Percentiles rank a stretch among this genome's conserved stretches.
phyloP scores from a whole-genome alignment of 2,888 invertebrate species.

The Tortricodes alternella region DNA sequence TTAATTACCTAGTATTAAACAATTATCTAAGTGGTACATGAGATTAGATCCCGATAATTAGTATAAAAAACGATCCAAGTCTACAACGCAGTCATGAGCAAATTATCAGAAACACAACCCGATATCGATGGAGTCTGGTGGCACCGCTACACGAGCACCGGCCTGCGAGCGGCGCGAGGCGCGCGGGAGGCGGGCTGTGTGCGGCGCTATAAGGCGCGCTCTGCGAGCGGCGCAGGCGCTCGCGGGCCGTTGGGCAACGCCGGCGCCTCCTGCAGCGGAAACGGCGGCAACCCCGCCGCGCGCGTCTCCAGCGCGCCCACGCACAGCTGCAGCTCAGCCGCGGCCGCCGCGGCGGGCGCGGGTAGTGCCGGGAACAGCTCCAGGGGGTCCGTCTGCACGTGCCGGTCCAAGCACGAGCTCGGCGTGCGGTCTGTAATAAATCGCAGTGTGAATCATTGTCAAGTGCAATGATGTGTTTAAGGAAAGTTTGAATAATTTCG shows the following conservation, averaged over 20 bases:
- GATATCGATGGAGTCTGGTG: background rate
- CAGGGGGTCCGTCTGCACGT: constrained; percentile 67
- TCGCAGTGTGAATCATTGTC: no score
- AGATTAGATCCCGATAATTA: background rate
- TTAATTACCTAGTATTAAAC: background rate
- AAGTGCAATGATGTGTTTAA: background rate
- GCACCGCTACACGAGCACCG: constrained; percentile 37
- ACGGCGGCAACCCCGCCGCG: constrained; percentile 41
- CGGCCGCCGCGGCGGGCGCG: constrained; percentile 23
- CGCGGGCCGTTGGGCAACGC: constrained; percentile 27
- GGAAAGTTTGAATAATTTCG: no score
- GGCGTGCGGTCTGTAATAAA: constrained; percentile 52
- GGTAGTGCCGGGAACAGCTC: constrained; percentile 39
- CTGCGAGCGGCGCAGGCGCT: constrained; percentile 22
- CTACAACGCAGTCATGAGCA: background rate
- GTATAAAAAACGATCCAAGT: background rate
- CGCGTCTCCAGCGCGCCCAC: constrained; percentile 35
- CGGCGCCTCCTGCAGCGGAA: constrained; percentile 22
- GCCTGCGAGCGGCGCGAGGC: constrained; percentile 8
- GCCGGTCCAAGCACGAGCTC: constrained; percentile 48
- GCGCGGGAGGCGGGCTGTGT: constrained; percentile 36
- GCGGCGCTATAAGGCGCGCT: constrained; percentile 32
- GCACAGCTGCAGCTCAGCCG: constrained; percentile 36
- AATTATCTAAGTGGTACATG: background rate
- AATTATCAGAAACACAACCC: background rate